Evolutionary conservation across 2,113 vertebrate species (phyloP).

Genomic region (Marmota monax): DNA sequence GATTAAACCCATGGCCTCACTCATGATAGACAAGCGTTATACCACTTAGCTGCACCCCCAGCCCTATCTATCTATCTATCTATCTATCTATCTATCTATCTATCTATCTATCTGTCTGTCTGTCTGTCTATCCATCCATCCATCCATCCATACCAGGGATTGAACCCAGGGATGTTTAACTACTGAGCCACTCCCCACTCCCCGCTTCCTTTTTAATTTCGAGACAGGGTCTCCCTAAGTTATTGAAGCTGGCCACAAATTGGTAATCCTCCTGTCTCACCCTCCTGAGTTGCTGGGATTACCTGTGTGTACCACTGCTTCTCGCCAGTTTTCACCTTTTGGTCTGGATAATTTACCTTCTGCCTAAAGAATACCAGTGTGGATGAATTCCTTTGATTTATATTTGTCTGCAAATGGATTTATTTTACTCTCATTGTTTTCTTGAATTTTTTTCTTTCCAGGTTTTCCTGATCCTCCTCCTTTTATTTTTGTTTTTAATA

Average conservation of each 20-base stretch:
- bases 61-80: too few species aligned
- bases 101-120: accelerated
- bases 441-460: neutral
- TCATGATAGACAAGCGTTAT: too few species aligned
- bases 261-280: neutral
- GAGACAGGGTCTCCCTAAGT: neutral
- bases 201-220: neutral
- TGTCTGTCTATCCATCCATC: too few species aligned
- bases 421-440: neutral
- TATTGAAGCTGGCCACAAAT: neutral
- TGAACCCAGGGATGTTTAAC: neutral
- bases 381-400: neutral
- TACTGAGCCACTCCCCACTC: neutral
- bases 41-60: too few species aligned
- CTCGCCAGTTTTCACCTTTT: neutral
- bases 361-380: too few species aligned
- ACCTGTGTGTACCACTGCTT: neutral
- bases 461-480: neutral
- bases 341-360: neutral
- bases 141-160: too few species aligned
- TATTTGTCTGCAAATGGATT: too few species aligned
- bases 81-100: too few species aligned
- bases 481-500: neutral
- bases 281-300: neutral
- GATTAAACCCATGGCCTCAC: too few species aligned